A percentile compares a stretch with the other conserved stretches of the same genome.
Conservation (phyloP, 2,113 vertebrate genomes). For the Cranoglanis bouderius region DNA sequence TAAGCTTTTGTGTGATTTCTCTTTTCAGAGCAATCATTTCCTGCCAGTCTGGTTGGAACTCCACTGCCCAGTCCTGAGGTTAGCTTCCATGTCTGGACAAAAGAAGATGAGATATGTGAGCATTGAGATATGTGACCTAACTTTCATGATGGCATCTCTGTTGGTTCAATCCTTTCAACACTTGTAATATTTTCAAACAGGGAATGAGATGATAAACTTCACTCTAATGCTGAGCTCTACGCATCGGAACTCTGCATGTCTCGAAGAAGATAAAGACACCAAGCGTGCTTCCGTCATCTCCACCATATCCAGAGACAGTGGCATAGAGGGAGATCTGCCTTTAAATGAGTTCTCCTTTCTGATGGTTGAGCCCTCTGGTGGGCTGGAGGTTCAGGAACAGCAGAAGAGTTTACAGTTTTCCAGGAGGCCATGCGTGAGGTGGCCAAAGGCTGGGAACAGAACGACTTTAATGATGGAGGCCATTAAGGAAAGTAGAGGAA, state of each 20-base stretch:
- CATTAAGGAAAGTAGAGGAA: conserved; percentile 49
- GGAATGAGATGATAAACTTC: conserved; percentile 80
- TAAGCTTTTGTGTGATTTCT: background rate
- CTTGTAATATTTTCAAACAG: conserved; percentile 58
- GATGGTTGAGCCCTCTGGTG: background rate
- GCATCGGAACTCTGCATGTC: conserved; percentile 13
- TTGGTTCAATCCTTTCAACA: background rate
- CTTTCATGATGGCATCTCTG: background rate
- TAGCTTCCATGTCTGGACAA: conserved; percentile 81
- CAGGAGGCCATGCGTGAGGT: conserved; percentile 76
- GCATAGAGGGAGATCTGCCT: conserved; percentile 75
- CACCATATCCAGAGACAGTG: conserved; percentile 76
- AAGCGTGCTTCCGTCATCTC: conserved; percentile 59
- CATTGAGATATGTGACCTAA: background rate
- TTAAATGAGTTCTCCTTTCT: conserved; percentile 47
- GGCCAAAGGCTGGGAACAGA: conserved; percentile 58
- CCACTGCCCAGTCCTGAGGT: conserved; percentile 79
- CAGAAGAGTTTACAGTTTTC: conserved; percentile 48
- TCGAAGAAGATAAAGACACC: conserved; percentile 24
- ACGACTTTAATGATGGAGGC: conserved; percentile 65
- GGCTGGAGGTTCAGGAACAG: conserved; percentile 55
- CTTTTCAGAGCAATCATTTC: conserved; percentile 21
- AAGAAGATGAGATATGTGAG: conserved; percentile 83
- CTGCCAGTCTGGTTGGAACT: background rate
- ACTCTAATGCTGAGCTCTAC: conserved; percentile 53